Percentiles rank a stretch among this genome's conserved stretches.
These are phyloP conservation scores for Antennarius maculatus DNA, from an alignment of 2,797 vertebrate genomes.

Conservation along the genomic window DNA sequence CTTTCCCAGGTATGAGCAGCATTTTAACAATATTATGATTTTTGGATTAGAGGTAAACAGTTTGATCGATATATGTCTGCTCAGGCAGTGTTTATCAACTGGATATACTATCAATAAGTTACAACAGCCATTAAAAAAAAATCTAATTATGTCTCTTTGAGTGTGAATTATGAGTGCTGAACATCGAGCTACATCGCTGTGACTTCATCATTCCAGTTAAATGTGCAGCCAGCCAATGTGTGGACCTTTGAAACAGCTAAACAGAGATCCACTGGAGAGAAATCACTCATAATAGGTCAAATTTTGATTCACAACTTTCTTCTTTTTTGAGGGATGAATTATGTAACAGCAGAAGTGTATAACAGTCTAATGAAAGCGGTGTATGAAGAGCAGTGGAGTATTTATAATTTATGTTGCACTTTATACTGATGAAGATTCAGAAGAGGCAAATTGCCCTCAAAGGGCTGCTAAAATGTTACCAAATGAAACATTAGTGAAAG, in stretches of 20 bases:
- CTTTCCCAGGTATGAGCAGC: not conserved
- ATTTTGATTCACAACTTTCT: conserved; percentile 60
- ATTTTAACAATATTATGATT: not conserved
- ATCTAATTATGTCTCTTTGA: conserved; percentile 11
- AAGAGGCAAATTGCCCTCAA: conserved; percentile 48
- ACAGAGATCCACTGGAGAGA: conserved; percentile 40
- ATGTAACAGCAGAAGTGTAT: conserved; percentile 57
- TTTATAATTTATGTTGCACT: conserved; percentile 63
- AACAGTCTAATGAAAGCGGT: conserved; percentile 49
- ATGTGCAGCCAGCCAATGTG: conserved; percentile 26
- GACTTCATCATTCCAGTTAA: conserved; percentile 9
- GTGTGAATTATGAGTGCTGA: conserved; percentile 20
- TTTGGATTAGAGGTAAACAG: not conserved
- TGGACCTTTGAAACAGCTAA: conserved; percentile 40
- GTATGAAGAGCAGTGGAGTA: conserved; percentile 46
- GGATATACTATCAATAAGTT: not conserved
- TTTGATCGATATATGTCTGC: too few species aligned
- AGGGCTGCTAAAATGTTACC: conserved; percentile 37
- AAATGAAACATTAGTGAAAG: conserved; percentile 51
- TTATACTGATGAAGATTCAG: conserved; percentile 49
- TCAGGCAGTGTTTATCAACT: not conserved
- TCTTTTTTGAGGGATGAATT: conserved; percentile 61
- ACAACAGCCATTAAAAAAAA: conserved; percentile 5
- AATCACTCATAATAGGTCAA: conserved; percentile 54
- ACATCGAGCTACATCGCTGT: conserved; percentile 26